Conservation (phyloP, 2,888 invertebrate species). For the Busseola fusca region DNA sequence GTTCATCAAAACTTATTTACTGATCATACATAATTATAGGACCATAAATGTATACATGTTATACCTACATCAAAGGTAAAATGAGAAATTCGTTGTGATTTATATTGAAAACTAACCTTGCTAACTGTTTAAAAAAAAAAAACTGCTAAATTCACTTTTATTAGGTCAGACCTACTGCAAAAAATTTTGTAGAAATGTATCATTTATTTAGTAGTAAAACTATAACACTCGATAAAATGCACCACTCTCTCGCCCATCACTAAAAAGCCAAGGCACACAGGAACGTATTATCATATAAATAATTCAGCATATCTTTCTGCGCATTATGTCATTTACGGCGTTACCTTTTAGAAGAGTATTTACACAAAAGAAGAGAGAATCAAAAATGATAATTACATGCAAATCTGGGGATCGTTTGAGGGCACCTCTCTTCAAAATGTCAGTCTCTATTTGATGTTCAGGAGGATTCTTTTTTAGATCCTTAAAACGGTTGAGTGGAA, state of each 20-base stretch:
- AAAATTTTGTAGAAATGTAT: not conserved
- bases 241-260: constrained; percentile 55
- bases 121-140: not conserved
- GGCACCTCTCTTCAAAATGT: constrained; percentile 68
- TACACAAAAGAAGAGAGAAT: constrained; percentile 89
- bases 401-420: constrained; percentile 84
- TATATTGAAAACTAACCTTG: not conserved
- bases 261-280: constrained; percentile 63
- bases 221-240: constrained; percentile 13
- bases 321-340: constrained; percentile 88
- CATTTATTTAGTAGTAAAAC: constrained; percentile 6
- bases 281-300: constrained; percentile 86
- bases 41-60: too few relatives aligned
- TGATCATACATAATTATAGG: not conserved
- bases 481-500: constrained; percentile 55
- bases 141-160: not conserved
- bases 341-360: constrained; percentile 86
- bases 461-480: constrained; percentile 66
- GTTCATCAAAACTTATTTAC: not conserved
- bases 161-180: not conserved
- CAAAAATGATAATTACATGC: constrained; percentile 90
- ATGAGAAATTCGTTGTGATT: not conserved
- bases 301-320: constrained; percentile 87
- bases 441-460: constrained; percentile 70
- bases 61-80: not conserved